Percentiles rank a stretch among this genome's conserved stretches.
Conservation (phyloP, 2,888 invertebrate species). For the Altica lythri region DNA sequence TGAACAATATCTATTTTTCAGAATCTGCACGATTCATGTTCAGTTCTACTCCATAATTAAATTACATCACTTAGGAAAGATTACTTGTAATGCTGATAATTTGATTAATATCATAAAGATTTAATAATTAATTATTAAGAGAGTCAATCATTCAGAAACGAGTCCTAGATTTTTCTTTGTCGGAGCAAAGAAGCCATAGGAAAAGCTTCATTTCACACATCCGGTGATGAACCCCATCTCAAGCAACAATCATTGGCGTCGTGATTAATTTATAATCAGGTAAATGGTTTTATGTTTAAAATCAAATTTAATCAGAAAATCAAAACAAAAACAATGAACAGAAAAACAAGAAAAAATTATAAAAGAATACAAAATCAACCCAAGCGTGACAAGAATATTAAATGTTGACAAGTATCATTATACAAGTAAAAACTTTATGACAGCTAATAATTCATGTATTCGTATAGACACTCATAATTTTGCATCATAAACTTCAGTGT, state of each 20-base stretch:
- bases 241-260: conserved; percentile 9
- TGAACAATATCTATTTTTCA: conserved; percentile 10
- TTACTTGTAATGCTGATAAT: conserved; percentile 10
- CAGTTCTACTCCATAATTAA: conserved; percentile 10
- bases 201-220: conserved; percentile 28
- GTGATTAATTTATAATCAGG: background rate
- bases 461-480: too few relatives aligned
- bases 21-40: conserved; percentile 9
- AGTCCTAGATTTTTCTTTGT: conserved; percentile 20
- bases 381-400: too few relatives aligned
- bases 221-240: conserved; percentile 17
- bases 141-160: conserved; percentile 16
- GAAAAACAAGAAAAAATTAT: too few relatives aligned
- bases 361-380: too few relatives aligned
- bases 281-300: background rate
- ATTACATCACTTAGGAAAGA: conserved; percentile 16
- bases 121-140: conserved; percentile 15
- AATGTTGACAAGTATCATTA: too few relatives aligned
- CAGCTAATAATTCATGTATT: too few relatives aligned
- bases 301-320: background rate
- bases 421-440: too few relatives aligned
- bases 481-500: too few relatives aligned
- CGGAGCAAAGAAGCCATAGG: conserved; percentile 19
- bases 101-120: conserved; percentile 18
- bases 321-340: too few relatives aligned